Evolutionary conservation across 2,888 invertebrate species (phyloP).

Genomic region (Tyria jacobaeae): DNA sequence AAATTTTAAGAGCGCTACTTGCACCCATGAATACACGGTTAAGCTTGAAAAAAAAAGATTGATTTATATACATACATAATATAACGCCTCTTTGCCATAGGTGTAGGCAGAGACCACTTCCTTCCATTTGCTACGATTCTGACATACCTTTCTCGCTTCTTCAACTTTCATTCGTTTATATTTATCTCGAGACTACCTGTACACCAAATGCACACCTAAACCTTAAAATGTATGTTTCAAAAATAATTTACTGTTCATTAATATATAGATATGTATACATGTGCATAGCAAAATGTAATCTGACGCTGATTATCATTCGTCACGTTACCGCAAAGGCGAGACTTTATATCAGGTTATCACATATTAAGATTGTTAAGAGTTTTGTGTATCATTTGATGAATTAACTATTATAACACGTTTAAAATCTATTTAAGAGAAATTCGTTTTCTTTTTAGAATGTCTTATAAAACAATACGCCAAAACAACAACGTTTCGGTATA

Average conservation of each 20-base stretch:
- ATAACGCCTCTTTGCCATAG: too few relatives aligned
- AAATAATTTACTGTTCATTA: neutral
- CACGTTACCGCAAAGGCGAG: constrained; percentile 56
- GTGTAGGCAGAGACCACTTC: too few relatives aligned
- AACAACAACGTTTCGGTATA: constrained; percentile 24
- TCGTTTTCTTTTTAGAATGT: neutral
- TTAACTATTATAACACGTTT: neutral
- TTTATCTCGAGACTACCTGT: too few relatives aligned
- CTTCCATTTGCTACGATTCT: too few relatives aligned
- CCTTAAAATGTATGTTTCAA: neutral
- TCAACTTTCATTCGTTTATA: too few relatives aligned
- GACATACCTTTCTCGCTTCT: too few relatives aligned
- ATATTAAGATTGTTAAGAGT: constrained; percentile 24
- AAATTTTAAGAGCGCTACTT: too few relatives aligned
- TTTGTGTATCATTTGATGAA: constrained; percentile 21
- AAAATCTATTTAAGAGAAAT: neutral
- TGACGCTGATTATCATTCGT: constrained; percentile 59
- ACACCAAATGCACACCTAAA: neutral
- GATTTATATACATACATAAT: too few relatives aligned
- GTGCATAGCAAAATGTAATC: constrained; percentile 56
- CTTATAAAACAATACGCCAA: constrained; percentile 11
- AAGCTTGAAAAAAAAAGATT: too few relatives aligned
- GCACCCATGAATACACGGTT: too few relatives aligned
- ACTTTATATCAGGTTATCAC: constrained; percentile 52
- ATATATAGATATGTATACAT: constrained; percentile 4